Evolutionary conservation across 2,113 vertebrate species (phyloP).

Genomic region (Formicarius rufipectus): DNA sequence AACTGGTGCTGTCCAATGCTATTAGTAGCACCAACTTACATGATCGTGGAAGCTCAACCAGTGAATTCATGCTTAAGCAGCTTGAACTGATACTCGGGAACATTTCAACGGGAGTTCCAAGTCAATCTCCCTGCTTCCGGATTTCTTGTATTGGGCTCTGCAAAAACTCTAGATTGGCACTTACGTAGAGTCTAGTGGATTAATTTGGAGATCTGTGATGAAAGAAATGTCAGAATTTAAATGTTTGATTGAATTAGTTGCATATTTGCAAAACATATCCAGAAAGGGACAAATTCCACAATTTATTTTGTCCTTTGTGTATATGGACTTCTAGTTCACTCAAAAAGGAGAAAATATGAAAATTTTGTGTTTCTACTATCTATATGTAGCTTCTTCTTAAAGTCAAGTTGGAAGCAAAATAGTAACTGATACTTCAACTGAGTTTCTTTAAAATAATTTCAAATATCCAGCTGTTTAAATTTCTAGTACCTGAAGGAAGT

Average conservation of each 20-base stretch:
- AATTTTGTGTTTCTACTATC: neutral
- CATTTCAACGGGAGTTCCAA: too few species aligned
- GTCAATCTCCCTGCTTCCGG: neutral
- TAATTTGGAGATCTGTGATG: neutral
- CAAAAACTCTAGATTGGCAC: neutral
- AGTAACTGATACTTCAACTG: neutral
- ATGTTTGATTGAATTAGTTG: neutral
- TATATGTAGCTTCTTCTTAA: neutral
- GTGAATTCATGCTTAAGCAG: neutral
- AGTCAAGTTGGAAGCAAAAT: neutral
- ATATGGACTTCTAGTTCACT: neutral
- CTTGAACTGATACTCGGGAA: too few species aligned
- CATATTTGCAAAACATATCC: neutral
- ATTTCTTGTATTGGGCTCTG: neutral
- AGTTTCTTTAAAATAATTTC: neutral
- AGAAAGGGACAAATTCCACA: too few species aligned
- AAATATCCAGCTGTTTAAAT: neutral
- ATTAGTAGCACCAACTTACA: rapidly evolving
- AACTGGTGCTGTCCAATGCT: neutral
- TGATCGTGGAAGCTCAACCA: neutral
- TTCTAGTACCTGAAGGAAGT: neutral
- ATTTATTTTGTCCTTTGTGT: neutral
- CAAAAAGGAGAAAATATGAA: neutral
- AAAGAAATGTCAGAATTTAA: neutral
- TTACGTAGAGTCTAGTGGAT: neutral